Evolutionary conservation across 2,888 invertebrate species (phyloP).

Genomic region (Uloborus plumipes): DNA sequence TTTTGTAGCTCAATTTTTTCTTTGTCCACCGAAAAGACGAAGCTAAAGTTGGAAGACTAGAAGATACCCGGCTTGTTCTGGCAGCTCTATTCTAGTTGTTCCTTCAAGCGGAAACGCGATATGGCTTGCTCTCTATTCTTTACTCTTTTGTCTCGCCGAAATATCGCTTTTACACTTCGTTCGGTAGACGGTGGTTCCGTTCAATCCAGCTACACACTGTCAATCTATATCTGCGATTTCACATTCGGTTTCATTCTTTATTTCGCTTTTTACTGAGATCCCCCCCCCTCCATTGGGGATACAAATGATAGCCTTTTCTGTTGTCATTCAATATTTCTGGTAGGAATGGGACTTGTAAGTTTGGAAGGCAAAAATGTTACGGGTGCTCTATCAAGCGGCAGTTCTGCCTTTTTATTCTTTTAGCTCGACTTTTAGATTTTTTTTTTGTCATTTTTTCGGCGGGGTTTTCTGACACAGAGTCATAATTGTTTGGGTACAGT

Average conservation of each 20-base stretch:
- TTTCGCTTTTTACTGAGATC: conserved; percentile 33
- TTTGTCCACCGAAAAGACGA: conserved; percentile 30
- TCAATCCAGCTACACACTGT: conserved; percentile 38
- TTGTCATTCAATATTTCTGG: conserved; percentile 41
- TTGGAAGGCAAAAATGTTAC: not conserved
- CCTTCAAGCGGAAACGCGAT: conserved; percentile 48
- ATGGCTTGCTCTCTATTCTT: conserved; percentile 34
- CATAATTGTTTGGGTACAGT: too few species aligned
- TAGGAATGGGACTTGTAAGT: not conserved
- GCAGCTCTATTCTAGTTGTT: conserved; percentile 53
- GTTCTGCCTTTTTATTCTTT: too few species aligned
- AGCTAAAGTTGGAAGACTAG: conserved; percentile 31
- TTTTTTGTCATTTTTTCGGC: too few species aligned
- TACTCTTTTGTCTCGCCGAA: conserved; percentile 49
- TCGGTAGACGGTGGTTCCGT: conserved; percentile 31
- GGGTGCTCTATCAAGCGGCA: not conserved
- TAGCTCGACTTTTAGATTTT: too few species aligned
- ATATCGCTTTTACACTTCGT: conserved; percentile 55
- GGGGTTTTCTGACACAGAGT: too few species aligned
- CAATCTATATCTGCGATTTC: conserved; percentile 59
- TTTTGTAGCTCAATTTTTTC: not conserved
- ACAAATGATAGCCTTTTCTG: conserved; percentile 19
- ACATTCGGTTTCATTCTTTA: conserved; percentile 58
- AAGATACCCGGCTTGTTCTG: conserved; percentile 35
- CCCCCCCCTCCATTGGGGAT: conserved; percentile 19